A percentile compares a stretch with the other conserved stretches of the same genome.
phyloP scores from a whole-genome alignment of 2,113 vertebrate genomes.

The Esox niger region DNA sequence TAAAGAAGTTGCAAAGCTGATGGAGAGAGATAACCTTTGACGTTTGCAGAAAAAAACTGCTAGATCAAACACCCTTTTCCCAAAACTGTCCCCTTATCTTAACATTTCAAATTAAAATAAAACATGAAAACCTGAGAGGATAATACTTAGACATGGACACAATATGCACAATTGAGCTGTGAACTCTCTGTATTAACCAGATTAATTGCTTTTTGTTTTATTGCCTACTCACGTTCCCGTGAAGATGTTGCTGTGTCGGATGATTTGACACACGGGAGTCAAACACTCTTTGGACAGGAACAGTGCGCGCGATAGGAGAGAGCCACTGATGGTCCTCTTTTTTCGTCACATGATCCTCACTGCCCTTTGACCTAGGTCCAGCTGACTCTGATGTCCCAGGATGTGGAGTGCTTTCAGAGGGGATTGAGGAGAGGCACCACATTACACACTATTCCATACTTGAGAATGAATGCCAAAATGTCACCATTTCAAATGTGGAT shows the following conservation, averaged over 20 bases:
- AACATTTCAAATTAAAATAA: too few species aligned
- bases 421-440: background rate
- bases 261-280: constrained; percentile 67
- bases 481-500: background rate
- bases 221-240: constrained; percentile 73
- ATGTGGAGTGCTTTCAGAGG: background rate
- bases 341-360: background rate
- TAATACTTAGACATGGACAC: too few species aligned
- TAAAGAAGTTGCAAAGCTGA: too few species aligned
- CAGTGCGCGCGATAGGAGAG: constrained; percentile 10
- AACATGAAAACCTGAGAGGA: too few species aligned
- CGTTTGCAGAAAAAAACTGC: too few species aligned
- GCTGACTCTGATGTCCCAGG: background rate
- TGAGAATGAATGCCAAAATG: background rate
- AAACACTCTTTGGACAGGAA: constrained; percentile 47
- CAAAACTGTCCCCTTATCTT: too few species aligned
- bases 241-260: constrained; percentile 69
- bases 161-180: too few species aligned
- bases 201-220: constrained; percentile 1
- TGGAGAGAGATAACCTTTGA: too few species aligned
- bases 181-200: too few species aligned
- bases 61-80: too few species aligned
- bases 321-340: constrained; percentile 19
- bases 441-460: background rate
- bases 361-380: background rate